Evolutionary conservation across 2,888 invertebrate genomes (phyloP).

Genomic region (Idaea dimidiata): DNA sequence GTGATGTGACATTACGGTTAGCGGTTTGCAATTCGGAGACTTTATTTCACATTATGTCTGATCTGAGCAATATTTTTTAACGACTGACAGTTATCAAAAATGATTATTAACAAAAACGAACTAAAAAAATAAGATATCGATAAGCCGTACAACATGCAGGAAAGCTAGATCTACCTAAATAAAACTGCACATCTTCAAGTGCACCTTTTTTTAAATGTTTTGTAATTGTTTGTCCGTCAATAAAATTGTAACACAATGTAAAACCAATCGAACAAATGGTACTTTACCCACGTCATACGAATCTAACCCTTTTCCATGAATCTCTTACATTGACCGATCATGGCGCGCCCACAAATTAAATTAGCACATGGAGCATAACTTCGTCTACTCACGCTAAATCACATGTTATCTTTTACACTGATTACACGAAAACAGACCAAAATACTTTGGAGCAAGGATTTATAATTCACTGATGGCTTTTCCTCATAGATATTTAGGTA

Average conservation of each 20-base stretch:
- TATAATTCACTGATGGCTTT: slow-evolving; percentile 16
- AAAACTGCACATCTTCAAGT: not conserved
- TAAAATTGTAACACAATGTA: no score
- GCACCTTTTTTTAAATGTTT: no score
- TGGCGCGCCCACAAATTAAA: slow-evolving; percentile 46
- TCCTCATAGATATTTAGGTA: not conserved
- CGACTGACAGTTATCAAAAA: no score
- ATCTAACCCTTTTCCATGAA: slow-evolving; percentile 25
- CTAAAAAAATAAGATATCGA: not conserved
- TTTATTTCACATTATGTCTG: no score
- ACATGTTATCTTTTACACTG: slow-evolving; percentile 26
- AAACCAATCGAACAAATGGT: not conserved
- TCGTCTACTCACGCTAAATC: slow-evolving; percentile 30
- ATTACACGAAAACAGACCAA: slow-evolving; percentile 43
- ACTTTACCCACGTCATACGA: slow-evolving; percentile 1
- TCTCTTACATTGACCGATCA: slow-evolving; percentile 37
- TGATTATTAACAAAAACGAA: not conserved
- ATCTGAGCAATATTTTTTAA: no score
- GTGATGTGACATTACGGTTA: no score
- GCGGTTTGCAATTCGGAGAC: no score
- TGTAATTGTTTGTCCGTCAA: no score
- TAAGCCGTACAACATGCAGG: no score
- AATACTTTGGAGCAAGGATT: slow-evolving; percentile 24
- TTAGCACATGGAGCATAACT: slow-evolving; percentile 38
- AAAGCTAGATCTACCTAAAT: no score